phyloP scores from a whole-genome alignment of 2,888 invertebrate species.

The Leucophenga maculata region DNA sequence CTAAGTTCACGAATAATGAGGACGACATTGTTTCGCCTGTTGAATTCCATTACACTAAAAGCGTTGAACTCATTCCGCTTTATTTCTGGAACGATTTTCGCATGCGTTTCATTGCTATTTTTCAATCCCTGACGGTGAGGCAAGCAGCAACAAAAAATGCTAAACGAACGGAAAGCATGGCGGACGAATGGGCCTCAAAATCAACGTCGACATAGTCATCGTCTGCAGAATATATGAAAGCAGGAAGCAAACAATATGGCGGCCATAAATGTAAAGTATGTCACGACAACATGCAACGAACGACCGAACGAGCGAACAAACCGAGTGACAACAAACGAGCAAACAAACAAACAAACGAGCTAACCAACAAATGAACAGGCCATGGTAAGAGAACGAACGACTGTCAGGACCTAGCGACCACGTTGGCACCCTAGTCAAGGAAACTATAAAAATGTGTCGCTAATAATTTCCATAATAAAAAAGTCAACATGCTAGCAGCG shows the following conservation, averaged over 20 bases:
- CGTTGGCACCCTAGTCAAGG: slow-evolving; percentile 2
- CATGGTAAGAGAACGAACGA: too few species aligned
- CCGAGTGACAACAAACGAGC: slow-evolving; percentile 7
- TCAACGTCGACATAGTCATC: background rate
- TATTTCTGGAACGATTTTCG: too few species aligned
- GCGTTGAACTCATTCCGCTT: too few species aligned
- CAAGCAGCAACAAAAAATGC: background rate
- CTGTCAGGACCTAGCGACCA: background rate
- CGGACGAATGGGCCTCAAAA: background rate
- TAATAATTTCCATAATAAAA: slow-evolving; percentile 27
- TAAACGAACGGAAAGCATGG: background rate
- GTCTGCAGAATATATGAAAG: slow-evolving; percentile 13
- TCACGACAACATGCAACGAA: slow-evolving; percentile 20
- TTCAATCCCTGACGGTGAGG: too few species aligned
- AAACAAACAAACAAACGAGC: background rate
- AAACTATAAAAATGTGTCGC: slow-evolving; percentile 26
- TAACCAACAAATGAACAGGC: background rate
- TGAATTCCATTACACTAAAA: too few species aligned
- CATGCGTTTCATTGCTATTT: too few species aligned
- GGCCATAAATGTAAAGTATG: slow-evolving; percentile 26
- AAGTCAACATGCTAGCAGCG: slow-evolving; percentile 15
- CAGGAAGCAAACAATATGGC: slow-evolving; percentile 23
- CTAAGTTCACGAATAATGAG: too few species aligned
- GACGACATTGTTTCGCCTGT: too few species aligned
- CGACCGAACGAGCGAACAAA: background rate